These are phyloP conservation scores for Chionoecetes opilio DNA, from an alignment of 1,140 invertebrate genomes.

Conservation along the genomic window DNA sequence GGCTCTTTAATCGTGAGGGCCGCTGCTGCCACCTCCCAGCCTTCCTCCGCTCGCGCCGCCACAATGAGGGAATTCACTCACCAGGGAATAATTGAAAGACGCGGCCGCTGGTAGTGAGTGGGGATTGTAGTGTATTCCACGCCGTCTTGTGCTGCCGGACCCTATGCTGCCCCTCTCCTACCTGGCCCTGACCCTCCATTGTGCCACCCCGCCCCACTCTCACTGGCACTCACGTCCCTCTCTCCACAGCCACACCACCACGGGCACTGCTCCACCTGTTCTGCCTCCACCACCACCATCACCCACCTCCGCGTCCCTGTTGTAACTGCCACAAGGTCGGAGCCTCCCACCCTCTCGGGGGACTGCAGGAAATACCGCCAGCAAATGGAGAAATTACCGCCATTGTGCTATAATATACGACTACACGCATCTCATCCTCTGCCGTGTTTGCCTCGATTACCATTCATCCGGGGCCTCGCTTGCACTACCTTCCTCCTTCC, in stretches of 20 bases:
- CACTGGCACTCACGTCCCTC: not conserved
- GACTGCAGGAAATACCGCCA: conserved; percentile 41
- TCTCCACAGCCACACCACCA: not conserved
- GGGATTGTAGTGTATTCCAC: not conserved
- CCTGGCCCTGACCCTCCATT: not conserved
- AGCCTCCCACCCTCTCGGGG: not conserved
- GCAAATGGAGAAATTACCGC: conserved; percentile 48
- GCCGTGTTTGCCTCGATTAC: conserved; percentile 28
- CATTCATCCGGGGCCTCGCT: not conserved
- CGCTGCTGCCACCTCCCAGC: not conserved
- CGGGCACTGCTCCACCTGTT: too few species aligned
- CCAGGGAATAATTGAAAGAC: conserved; percentile 59
- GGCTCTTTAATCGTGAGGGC: conserved; percentile 55
- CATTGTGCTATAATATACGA: conserved; percentile 42
- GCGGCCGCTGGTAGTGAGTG: not conserved
- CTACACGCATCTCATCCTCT: conserved; percentile 16
- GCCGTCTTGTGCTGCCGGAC: conserved; percentile 22
- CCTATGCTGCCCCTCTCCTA: not conserved
- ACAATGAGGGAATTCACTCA: conserved; percentile 40
- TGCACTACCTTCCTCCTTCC: not conserved
- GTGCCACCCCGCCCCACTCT: not conserved
- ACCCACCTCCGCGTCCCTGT: not conserved
- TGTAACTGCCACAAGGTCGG: not conserved
- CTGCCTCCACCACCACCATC: not conserved
- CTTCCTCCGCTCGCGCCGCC: not conserved